Percentiles rank a stretch among this genome's conserved stretches.
Conservation (phyloP, 2,113 vertebrate species). For the Cathartes aura region DNA sequence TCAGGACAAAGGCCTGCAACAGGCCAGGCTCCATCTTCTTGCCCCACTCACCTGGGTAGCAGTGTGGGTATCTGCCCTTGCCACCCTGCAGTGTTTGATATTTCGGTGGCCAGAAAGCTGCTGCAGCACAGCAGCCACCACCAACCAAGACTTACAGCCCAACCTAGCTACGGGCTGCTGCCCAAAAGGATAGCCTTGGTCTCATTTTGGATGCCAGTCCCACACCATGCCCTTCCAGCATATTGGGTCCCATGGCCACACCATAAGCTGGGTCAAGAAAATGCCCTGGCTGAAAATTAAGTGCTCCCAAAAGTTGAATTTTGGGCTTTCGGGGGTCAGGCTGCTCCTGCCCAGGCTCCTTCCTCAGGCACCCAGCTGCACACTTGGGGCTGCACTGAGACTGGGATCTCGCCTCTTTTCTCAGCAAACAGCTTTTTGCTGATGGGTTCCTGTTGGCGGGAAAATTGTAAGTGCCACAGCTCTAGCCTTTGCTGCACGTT, state of each 20-base stretch:
- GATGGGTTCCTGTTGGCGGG: neutral
- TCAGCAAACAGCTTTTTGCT: neutral
- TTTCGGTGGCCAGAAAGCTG: neutral
- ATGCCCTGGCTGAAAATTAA: neutral
- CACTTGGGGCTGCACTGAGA: rapidly evolving
- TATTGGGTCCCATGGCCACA: neutral
- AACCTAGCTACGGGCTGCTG: neutral
- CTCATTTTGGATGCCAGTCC: neutral
- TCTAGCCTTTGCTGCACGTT: neutral
- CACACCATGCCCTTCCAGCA: rapidly evolving
- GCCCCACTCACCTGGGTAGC: neutral
- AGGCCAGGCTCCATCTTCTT: neutral
- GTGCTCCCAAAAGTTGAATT: neutral
- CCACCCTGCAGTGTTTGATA: neutral
- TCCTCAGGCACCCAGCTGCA: neutral
- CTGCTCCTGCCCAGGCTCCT: neutral
- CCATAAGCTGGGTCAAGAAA: neutral
- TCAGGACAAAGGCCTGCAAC: neutral
- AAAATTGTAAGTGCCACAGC: neutral
- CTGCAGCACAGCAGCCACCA: neutral
- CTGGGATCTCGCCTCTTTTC: neutral
- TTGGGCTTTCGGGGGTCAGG: neutral
- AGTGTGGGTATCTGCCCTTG: neutral
- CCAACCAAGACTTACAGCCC: neutral
- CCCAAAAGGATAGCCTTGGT: neutral